Base-by-base conservation (phyloP, 2,797 vertebrate genomes). In the Acomys russatus region DNA sequence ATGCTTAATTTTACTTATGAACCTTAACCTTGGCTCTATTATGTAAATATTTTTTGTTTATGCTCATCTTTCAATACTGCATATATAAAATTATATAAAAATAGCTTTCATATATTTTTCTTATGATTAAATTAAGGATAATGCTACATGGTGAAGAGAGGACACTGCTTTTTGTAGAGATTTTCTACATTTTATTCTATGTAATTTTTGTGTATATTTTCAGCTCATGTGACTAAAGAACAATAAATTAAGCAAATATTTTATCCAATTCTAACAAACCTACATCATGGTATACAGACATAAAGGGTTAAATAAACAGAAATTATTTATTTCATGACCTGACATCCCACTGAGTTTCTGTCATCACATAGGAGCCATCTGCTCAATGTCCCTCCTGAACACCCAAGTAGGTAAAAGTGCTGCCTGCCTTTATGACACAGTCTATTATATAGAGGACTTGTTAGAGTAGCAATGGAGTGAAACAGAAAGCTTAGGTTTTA, bases 401-500 rank as follows among this genome's bases (percentile, higher is more conserved):
- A 89, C 20, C 44, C 6, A 82, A 82, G 22, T 22, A 94, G 63
- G 35, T 70, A 90, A 94, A 91, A 66, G 23, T 3, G 86, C 15
- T 76, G 10, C 66, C 64, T 89, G 51, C 74, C 63, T 94, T 96
- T 87, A 89, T 44, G 51, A 30, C 38, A 25, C 20, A 71, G 49
- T 64, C 38, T 51, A 2, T 44, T 66, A 66, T 85, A 66, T 66
- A 49, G 59, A 38, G 7, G 63, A 85, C 44, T 66, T 89, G 17
- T 73, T 87, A 88, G 9, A 93, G 80, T 11, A 86, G 33, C 25
- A 80, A 71, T 77, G 80, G 86, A 66, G 30, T 59, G 56, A 79
- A 92, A 64, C 22, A 68, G 3, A 5, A 79, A 70, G 35, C 80
- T 74, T 94, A 78, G 23, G 83, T 74, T 80, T 64, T 10, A 15